Evolutionary conservation across 2,113 vertebrate genomes (phyloP), one percentile per base, ranked within the genome.

Genomic region (Lota lota): DNA sequence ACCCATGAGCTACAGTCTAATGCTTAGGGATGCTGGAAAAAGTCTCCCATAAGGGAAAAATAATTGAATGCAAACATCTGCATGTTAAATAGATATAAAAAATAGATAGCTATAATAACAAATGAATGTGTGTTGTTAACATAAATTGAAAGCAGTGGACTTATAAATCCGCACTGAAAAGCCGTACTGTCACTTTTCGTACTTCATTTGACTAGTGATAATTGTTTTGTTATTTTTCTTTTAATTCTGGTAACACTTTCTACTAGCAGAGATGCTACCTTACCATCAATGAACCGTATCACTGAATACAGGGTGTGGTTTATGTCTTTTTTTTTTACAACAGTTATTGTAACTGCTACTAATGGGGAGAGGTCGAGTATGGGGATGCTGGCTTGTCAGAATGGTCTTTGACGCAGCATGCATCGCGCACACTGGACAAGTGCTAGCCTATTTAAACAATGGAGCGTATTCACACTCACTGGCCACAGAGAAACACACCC

Each of bases 371-470:
- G 63, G 54, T 67, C 22, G 61, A 53, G 75, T 83, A 80, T 67
- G 20, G 58, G 74, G 70, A 50, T 60, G 69, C 28, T 51, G 61
- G 61, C 40, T 47, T 33, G 64, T 64, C 16, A 11, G 21, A 20
- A 58, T 6, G 10, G 64, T 47, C 66, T 77, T 77, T 77, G 69
- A 74, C 54, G 68, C 60, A 71, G 63, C 66, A 36, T 59, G 68
- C 61, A 77, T 73, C 74, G 67, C 68, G 77, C 20, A 68, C 68
- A 79, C 75, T 74, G 74, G 18, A 20, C 66, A 79, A 66, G 61
- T 18, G 15, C 50, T 60, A 68, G 40, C 71, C 78, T 72, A 67
- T 77, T 72, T 77, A 64, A 76, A 88, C 82, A 89, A 87, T 79
- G 73, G 69, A 61, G 40, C 22, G 58, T 74, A 73, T 83, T 85